These are phyloP conservation scores for Pseudocheirus occidentalis DNA, from an alignment of 2,797 vertebrate species.

Conservation along the genomic window DNA sequence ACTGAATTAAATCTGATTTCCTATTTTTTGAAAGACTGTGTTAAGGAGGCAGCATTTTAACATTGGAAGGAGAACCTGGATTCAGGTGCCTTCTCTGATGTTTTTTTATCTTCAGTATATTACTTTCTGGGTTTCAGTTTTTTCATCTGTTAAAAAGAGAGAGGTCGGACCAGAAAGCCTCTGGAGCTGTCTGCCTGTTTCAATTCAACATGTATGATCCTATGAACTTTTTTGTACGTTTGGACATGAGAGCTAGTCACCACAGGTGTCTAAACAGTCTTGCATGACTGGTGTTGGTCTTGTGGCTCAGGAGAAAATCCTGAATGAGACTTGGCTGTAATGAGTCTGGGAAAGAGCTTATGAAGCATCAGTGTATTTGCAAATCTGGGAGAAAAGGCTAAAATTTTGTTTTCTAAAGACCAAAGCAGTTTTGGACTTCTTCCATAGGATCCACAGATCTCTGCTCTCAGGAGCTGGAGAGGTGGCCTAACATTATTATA, in stretches of 20 bases:
- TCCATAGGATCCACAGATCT: background rate
- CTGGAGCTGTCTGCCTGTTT: background rate
- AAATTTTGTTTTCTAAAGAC: background rate
- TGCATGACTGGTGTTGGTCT: background rate
- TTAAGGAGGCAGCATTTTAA: background rate
- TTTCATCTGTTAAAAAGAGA: background rate
- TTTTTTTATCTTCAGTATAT: background rate
- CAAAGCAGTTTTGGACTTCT: background rate
- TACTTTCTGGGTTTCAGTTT: background rate
- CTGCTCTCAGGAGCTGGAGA: background rate
- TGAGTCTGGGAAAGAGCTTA: background rate
- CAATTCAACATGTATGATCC: background rate
- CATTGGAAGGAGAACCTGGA: background rate
- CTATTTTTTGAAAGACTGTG: conserved; percentile 57
- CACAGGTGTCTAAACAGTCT: background rate
- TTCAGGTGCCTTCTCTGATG: background rate
- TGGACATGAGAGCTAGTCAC: background rate
- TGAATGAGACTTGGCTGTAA: background rate
- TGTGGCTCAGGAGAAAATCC: background rate
- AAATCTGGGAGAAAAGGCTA: background rate
- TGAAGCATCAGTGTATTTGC: background rate
- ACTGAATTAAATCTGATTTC: conserved; percentile 26
- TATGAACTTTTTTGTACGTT: background rate
- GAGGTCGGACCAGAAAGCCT: background rate
- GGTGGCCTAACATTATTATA: background rate